Conservation (phyloP, 2,888 invertebrate species). For the Baronia brevicornis region DNA sequence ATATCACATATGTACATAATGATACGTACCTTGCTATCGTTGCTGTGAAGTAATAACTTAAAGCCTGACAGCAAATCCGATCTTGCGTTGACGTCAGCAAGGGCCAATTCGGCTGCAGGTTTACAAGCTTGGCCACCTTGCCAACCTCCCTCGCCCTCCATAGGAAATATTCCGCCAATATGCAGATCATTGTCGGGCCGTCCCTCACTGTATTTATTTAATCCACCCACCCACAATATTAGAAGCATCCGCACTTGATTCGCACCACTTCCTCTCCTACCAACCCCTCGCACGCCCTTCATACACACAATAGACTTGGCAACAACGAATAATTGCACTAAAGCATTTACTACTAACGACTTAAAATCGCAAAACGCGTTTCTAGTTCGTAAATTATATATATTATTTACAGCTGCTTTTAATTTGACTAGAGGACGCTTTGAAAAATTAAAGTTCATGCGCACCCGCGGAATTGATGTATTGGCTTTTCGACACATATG, state of each 20-base stretch:
- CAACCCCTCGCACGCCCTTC: conserved; percentile 29
- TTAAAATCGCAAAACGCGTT: conserved; percentile 56
- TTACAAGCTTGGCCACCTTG: conserved; percentile 99
- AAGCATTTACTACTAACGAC: conserved; percentile 61
- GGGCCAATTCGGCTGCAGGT: conserved; percentile 97
- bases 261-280: conserved; percentile 22
- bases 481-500: conserved; percentile 40
- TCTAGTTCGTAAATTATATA: conserved; percentile 63
- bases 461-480: conserved; percentile 43
- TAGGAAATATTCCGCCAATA: conserved; percentile 98
- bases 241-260: conserved; percentile 37
- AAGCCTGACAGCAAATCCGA: conserved; percentile 93
- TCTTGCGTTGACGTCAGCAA: conserved; percentile 95
- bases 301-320: conserved; percentile 56
- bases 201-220: conserved; percentile 48
- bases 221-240: conserved; percentile 49
- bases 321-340: conserved; percentile 71
- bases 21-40: conserved; percentile 92
- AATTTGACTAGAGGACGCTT: conserved; percentile 72
- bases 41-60: conserved; percentile 91
- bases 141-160: conserved; percentile 97
- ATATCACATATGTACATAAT: too few species aligned
- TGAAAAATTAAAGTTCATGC: conserved; percentile 63
- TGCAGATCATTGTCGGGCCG: conserved; percentile 85
- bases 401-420: conserved; percentile 50